phyloP scores from a whole-genome alignment of 2,113 vertebrate genomes.

The Blennius ocellaris region DNA sequence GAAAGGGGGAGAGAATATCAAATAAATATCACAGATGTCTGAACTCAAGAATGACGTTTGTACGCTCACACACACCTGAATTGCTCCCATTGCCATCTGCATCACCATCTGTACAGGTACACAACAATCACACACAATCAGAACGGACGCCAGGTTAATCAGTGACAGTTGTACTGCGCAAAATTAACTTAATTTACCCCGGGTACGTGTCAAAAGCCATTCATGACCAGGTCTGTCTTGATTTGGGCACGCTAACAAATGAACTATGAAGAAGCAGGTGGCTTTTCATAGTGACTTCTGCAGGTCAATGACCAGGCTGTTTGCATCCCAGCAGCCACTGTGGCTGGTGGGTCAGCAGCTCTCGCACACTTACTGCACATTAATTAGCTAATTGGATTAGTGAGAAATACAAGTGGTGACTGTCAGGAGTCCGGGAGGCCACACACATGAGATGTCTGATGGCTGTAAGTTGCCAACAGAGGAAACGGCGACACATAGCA shows the following conservation, averaged over 20 bases:
- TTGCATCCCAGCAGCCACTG: constrained; percentile 30
- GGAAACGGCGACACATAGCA: constrained; percentile 10
- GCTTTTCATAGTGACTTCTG: constrained; percentile 11
- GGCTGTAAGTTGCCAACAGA: constrained; percentile 29
- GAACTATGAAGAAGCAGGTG: not conserved
- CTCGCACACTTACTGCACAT: constrained; percentile 10
- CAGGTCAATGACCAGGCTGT: constrained; percentile 18
- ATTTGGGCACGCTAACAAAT: not conserved
- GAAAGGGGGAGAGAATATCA: constrained; percentile 1
- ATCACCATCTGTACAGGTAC: constrained; percentile 82
- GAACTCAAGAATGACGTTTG: constrained; percentile 28
- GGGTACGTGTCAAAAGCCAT: constrained; percentile 32
- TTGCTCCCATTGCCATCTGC: constrained; percentile 83
- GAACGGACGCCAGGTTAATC: constrained; percentile 60
- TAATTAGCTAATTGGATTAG: constrained; percentile 2
- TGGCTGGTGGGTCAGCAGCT: constrained; percentile 11
- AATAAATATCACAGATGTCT: constrained; percentile 46
- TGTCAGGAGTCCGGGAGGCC: constrained; percentile 16
- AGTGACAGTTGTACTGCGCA: constrained; percentile 30
- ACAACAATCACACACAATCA: constrained; percentile 78
- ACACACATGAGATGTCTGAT: constrained; percentile 9
- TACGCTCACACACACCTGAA: constrained; percentile 59
- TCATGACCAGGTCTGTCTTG: constrained; percentile 16
- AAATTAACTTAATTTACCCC: constrained; percentile 27
- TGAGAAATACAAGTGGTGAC: constrained; percentile 1